These are phyloP conservation scores for Notamacropus eugenii DNA, from an alignment of 2,797 vertebrate genomes.

Conservation along the genomic window DNA sequence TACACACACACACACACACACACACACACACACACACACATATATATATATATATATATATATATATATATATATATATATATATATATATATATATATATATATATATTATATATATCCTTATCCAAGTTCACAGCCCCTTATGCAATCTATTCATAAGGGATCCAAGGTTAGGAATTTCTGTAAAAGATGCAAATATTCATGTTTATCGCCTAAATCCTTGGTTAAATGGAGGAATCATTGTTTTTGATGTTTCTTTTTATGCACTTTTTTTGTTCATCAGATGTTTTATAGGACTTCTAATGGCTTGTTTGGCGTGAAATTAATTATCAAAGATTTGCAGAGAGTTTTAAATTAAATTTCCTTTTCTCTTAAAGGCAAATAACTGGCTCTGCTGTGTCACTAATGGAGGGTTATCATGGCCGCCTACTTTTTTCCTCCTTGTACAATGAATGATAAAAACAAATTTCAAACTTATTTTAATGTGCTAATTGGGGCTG, in stretches of 20 bases:
- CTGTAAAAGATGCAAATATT: neutral
- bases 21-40: too few relatives aligned
- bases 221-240: conserved; percentile 70
- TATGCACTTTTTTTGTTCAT: conserved; percentile 21
- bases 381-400: conserved; percentile 63
- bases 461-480: conserved; percentile 78
- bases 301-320: conserved; percentile 70
- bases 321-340: conserved; percentile 69
- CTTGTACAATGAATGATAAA: conserved; percentile 74
- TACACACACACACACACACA: too few relatives aligned
- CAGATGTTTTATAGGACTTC: conserved; percentile 67
- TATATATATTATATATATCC: neutral
- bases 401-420: conserved; percentile 74
- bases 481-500: conserved; percentile 87
- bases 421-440: conserved; percentile 62
- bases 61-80: neutral
- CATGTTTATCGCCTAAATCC: conserved; percentile 47
- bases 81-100: too few relatives aligned
- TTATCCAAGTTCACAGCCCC: neutral
- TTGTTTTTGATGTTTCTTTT: conserved; percentile 56
- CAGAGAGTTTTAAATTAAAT: conserved; percentile 75
- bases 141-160: neutral
- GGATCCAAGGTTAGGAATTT: neutral
- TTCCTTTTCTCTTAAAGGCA: conserved; percentile 74
- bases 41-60: neutral